A percentile compares a stretch with the other conserved stretches of the same genome.
Conservation (phyloP, 2,113 vertebrate genomes). For the Rhadina sibilatrix region DNA sequence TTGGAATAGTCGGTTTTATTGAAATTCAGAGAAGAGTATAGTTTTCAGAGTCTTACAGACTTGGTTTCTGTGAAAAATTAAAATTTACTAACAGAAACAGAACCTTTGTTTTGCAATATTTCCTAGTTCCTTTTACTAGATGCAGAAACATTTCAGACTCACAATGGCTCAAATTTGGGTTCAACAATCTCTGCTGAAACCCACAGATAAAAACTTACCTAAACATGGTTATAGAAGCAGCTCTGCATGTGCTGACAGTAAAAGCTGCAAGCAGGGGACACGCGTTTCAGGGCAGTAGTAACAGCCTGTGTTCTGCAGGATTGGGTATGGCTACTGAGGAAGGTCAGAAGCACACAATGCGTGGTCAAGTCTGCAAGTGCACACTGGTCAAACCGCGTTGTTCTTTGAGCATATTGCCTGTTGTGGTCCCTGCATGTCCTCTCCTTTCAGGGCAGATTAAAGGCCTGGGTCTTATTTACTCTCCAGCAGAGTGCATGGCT, state of each 20-base stretch:
- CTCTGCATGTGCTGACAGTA: background rate
- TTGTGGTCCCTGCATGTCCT: background rate
- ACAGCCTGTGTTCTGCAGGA: background rate
- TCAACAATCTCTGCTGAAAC: background rate
- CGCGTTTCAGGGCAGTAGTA: background rate
- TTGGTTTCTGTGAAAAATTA: background rate
- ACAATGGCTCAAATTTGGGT: background rate
- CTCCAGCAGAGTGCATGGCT: slow-evolving; percentile 71
- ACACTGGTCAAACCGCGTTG: background rate
- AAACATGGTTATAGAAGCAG: background rate
- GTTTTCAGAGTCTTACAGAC: background rate
- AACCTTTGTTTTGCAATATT: background rate
- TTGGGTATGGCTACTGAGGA: background rate
- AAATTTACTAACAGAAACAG: background rate
- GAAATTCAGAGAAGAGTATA: background rate
- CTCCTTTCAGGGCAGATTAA: slow-evolving; percentile 71
- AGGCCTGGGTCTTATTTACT: slow-evolving; percentile 72
- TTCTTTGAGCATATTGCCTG: background rate
- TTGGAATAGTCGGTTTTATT: background rate
- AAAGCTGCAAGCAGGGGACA: background rate
- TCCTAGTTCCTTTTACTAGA: background rate
- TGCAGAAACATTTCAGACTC: background rate
- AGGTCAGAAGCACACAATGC: background rate
- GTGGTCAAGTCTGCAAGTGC: background rate
- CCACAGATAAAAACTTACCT: background rate